phyloP scores from a whole-genome alignment of 1,140 invertebrate genomes.

The Sitophilus oryzae region DNA sequence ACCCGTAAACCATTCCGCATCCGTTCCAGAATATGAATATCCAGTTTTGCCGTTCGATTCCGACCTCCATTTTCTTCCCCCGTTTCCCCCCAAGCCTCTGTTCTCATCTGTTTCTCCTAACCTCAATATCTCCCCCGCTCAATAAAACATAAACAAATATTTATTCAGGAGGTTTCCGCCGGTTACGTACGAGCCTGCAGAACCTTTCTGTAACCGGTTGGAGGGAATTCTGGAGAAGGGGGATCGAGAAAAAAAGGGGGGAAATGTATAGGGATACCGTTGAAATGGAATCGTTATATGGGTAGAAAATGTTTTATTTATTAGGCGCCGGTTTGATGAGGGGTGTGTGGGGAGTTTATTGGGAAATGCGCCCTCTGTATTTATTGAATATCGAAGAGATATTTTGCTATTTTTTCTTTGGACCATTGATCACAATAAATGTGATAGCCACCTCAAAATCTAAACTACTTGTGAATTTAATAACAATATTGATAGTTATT shows the following conservation, averaged over 20 bases:
- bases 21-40: too few relatives aligned
- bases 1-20: too few relatives aligned
- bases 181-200: too few relatives aligned
- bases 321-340: not conserved
- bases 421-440: too few relatives aligned
- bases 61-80: too few relatives aligned
- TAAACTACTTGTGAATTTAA: too few relatives aligned
- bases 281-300: not conserved
- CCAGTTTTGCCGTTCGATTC: not conserved
- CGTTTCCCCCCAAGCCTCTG: too few relatives aligned
- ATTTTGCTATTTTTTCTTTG: too few relatives aligned
- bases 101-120: too few relatives aligned
- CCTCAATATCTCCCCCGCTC: constrained; percentile 25
- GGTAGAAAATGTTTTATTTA: not conserved
- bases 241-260: not conserved
- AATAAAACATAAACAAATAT: constrained; percentile 39
- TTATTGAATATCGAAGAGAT: not conserved
- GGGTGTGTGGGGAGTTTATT: not conserved
- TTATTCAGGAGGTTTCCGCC: constrained; percentile 24
- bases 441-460: too few relatives aligned
- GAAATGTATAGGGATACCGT: not conserved
- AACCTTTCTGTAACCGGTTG: too few relatives aligned
- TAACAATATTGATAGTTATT: too few relatives aligned
- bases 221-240: not conserved
- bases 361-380: not conserved